Evolutionary conservation across 2,797 vertebrate genomes (phyloP).

Genomic region (Anabas testudineus): DNA sequence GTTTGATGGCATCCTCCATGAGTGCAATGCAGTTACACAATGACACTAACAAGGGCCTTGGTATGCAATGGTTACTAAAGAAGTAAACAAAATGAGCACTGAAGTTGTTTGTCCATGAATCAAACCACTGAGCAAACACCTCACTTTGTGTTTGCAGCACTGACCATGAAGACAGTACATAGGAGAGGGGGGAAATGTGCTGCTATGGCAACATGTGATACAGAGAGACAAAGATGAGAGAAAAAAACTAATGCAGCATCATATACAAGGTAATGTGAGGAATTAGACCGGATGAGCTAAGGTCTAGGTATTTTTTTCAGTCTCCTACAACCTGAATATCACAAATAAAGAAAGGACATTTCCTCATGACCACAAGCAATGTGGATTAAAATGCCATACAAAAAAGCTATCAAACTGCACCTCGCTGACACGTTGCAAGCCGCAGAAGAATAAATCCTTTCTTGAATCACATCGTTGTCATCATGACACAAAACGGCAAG

Average conservation of each 20-base stretch:
- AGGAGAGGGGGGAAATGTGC: not conserved
- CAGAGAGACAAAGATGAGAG: not conserved
- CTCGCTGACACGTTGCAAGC: not conserved
- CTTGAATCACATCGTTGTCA: conserved; percentile 33
- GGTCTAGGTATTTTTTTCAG: not conserved
- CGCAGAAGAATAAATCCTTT: conserved; percentile 33
- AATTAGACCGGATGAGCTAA: not conserved
- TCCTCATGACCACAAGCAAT: conserved; percentile 10
- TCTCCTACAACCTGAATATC: not conserved
- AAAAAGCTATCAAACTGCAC: conserved; percentile 25
- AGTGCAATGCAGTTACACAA: conserved; percentile 46
- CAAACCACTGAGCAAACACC: conserved; percentile 7
- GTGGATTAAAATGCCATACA: conserved; percentile 11
- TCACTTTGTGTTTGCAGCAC: not conserved
- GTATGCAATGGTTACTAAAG: conserved; percentile 7
- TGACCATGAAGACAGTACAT: not conserved
- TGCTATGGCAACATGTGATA: conserved; percentile 49
- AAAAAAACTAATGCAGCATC: not conserved
- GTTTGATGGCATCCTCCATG: conserved; percentile 43
- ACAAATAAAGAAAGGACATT: conserved; percentile 4
- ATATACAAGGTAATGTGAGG: not conserved
- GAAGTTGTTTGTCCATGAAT: conserved; percentile 16
- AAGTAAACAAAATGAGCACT: conserved; percentile 21
- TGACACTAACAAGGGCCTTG: conserved; percentile 36
- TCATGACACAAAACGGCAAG: conserved; percentile 17